Evolutionary conservation across 2,797 vertebrate genomes (phyloP).

Genomic region (Mus minutoides): DNA sequence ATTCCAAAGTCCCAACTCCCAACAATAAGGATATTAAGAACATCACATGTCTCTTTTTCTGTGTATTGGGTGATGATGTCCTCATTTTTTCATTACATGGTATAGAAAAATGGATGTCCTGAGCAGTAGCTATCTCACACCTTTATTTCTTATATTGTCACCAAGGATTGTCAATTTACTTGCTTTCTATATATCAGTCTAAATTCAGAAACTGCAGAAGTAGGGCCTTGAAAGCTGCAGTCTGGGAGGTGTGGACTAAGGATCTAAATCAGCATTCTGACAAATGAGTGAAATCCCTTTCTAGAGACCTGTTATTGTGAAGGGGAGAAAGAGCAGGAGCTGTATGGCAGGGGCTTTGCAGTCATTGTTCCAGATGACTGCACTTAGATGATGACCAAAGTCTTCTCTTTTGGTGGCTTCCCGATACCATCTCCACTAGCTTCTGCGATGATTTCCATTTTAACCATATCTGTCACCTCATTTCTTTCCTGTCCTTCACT

Average conservation of each 20-base stretch:
- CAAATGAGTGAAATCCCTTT: background rate
- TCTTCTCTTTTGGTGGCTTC: background rate
- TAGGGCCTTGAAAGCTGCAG: background rate
- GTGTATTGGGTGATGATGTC: background rate
- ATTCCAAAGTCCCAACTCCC: background rate
- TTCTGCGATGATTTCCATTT: background rate
- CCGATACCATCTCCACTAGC: background rate
- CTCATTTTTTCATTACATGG: background rate
- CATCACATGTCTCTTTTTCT: background rate
- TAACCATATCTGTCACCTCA: background rate
- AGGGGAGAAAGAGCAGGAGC: background rate
- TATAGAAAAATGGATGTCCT: background rate
- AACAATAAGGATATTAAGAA: background rate
- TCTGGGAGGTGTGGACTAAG: background rate
- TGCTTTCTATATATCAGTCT: background rate
- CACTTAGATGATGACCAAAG: background rate
- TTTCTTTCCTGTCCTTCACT: background rate
- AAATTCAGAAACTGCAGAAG: background rate
- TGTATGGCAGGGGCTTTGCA: background rate
- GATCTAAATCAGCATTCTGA: background rate
- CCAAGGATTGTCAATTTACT: background rate
- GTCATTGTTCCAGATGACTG: background rate
- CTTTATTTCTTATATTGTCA: background rate
- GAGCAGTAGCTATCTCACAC: background rate
- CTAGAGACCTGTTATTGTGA: background rate